Evolutionary conservation across 2,888 invertebrate genomes (phyloP), one percentile per base, ranked within the genome.

Genomic region (Nomada hirtipes): DNA sequence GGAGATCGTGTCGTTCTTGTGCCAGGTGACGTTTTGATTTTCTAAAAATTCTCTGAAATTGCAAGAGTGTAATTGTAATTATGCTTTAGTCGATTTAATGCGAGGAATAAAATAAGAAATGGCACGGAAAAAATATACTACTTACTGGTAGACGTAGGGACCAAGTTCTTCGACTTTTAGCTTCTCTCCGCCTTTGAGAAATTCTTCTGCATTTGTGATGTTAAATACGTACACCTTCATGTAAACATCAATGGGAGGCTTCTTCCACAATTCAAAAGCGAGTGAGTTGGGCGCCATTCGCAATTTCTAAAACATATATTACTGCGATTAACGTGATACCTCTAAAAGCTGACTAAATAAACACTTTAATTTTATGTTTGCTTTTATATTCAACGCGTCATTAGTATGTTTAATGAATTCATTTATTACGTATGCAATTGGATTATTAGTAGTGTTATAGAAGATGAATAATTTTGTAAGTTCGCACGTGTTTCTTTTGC

Each of bases 111-210:
- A 15, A 64, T 15, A 20, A n/a, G 15, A 36, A 36, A 2, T 23
- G 20, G 20, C 29, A 4, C 18, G 63, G 15, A 29, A 15, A n/a
- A n/a, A 11, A 55, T 23, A 15, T 2, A 18, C 61, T 74, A 94
- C 96, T 95, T 94, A 97, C 97, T 96, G 96, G 94, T 97, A 98
- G 23, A 97, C 96, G 91, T 97, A 98, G 0, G 98, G 98, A 0
- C 98, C 98, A 26, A 97, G 93, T 94, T 98, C 96, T 68, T 96
- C 91, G 3, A 98, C 86, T 85, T 95, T 96, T 60, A 98, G 93
- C 87, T 97, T 97, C 72, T 94, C 92, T 82, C 95, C 96, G 0
- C 97, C 97, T 0, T 94, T 94, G 50, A 96, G 92, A 93, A 97
- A 98, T 63, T 95, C 95, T 13, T 96, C 95, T 2, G 95, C 93